Percentiles rank a stretch among this genome's conserved stretches.
phyloP scores from a whole-genome alignment of 2,797 vertebrate genomes.

The Sarcophilus harrisii region DNA sequence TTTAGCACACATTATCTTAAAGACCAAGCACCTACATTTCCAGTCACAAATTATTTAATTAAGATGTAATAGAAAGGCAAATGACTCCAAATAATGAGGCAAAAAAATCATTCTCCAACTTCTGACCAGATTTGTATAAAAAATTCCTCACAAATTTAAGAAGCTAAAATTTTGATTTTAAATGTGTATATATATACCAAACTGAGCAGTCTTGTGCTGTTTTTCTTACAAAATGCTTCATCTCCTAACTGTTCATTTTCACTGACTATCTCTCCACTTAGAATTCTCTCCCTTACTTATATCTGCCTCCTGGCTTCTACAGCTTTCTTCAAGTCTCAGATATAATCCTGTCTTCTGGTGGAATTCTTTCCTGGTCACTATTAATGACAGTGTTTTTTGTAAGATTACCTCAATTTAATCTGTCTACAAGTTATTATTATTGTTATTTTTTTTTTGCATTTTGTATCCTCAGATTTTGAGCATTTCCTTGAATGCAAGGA shows the following conservation, averaged over 20 bases:
- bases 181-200: not conserved
- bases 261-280: not conserved
- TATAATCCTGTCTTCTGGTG: not conserved
- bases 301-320: not conserved
- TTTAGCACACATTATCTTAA: not conserved
- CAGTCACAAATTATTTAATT: not conserved
- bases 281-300: not conserved
- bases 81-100: not conserved
- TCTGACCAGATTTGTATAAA: not conserved
- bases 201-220: not conserved
- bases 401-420: not conserved
- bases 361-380: not conserved
- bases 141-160: not conserved
- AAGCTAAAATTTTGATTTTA: not conserved
- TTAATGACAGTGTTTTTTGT: not conserved
- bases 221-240: not conserved
- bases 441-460: not conserved
- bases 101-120: not conserved
- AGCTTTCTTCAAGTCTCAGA: not conserved
- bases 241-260: not conserved
- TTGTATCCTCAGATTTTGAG: not conserved
- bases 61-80: not conserved
- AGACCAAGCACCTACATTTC: not conserved
- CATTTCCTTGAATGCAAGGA: not conserved
- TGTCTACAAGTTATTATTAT: not conserved